A percentile compares a stretch with the other conserved stretches of the same genome.
phyloP scores from a whole-genome alignment of 2,113 vertebrate species.

The Phyllostomus hastatus region DNA sequence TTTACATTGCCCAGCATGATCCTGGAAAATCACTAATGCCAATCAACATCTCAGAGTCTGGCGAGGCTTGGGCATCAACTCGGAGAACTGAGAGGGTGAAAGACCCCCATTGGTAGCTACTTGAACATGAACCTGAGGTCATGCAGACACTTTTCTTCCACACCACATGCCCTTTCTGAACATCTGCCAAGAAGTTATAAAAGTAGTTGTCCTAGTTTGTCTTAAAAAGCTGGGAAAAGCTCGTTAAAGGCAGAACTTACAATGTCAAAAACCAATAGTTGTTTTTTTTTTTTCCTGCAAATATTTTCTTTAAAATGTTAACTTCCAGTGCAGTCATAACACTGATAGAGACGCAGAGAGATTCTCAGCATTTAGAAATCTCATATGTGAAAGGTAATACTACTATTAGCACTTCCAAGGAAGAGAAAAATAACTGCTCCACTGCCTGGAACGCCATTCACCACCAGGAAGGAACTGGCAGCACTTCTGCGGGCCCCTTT shows the following conservation, averaged over 20 bases:
- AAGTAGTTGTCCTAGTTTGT: not conserved
- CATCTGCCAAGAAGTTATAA: constrained; percentile 1
- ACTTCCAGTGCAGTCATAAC: not conserved
- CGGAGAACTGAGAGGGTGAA: not conserved
- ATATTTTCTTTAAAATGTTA: not conserved
- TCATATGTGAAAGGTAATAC: constrained; percentile 57
- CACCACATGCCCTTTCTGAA: not conserved
- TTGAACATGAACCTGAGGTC: not conserved
- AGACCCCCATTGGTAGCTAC: not conserved
- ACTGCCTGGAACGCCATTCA: constrained; percentile 53
- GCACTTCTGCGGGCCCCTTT: constrained; percentile 30
- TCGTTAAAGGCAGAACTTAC: not conserved
- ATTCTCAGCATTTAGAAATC: constrained; percentile 30
- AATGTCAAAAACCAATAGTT: constrained; percentile 9
- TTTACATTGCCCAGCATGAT: not conserved
- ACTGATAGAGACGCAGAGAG: not conserved
- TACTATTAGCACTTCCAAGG: constrained; percentile 54
- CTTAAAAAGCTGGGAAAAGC: constrained; percentile 34
- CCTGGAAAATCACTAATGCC: not conserved
- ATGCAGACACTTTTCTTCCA: not conserved
- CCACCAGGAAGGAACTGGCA: constrained; percentile 42
- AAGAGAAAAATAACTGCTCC: constrained; percentile 48
- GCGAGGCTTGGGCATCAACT: not conserved
- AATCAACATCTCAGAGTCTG: not conserved
- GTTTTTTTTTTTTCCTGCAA: not conserved